Evolutionary conservation across 2,888 invertebrate genomes (phyloP), one percentile per base, ranked within the genome.

Genomic region (Cosmia pyralina): DNA sequence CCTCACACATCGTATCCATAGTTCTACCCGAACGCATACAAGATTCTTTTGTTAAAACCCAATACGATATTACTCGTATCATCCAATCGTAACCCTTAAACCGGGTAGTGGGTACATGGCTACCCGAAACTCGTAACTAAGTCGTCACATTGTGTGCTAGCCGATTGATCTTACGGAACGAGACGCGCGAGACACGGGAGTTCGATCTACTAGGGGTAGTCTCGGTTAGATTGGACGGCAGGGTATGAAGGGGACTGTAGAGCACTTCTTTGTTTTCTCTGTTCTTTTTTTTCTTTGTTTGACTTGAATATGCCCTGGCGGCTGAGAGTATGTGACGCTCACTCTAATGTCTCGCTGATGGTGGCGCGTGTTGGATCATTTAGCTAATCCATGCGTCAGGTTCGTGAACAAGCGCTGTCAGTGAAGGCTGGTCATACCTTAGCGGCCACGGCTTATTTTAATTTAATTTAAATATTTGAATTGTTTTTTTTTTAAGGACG

Each of bases 141-240:
- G 64, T 82, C 60, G 66, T 63, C 79, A 72, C 79, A 77, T 81
- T 82, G 82, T 74, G 38, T 52, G 65, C 59, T 48, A 10, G 64
- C 55, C 81, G 63, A 79, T 79, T 75, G 81, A 82, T 82, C 81
- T 82, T 69, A 38, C 17, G 71, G 75, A 82, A 79, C 79, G 71
- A 69, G 75, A 34, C 70, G 55, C 64, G 52, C 28, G 70, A 75
- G 82, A 66, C 63, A 50, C 50, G 73, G 38, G 44, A 60, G 57
- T 75, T 55, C 65, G 66, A 81, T 38, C 77, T 77, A 63, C 58
- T 77, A 63, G 55, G 41, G 22, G 46, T 64, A 64, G 64, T 22
- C 60, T 81, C 28, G 52, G 58, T 70, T 59, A 22, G 17, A 13
- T 11, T 8, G 1, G 0, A 3, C 13, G 0, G 3, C 0, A 10